Percentiles rank a stretch among this genome's conserved stretches.
phyloP scores from a whole-genome alignment of 2,113 vertebrate genomes.

The Pithys albifrons region DNA sequence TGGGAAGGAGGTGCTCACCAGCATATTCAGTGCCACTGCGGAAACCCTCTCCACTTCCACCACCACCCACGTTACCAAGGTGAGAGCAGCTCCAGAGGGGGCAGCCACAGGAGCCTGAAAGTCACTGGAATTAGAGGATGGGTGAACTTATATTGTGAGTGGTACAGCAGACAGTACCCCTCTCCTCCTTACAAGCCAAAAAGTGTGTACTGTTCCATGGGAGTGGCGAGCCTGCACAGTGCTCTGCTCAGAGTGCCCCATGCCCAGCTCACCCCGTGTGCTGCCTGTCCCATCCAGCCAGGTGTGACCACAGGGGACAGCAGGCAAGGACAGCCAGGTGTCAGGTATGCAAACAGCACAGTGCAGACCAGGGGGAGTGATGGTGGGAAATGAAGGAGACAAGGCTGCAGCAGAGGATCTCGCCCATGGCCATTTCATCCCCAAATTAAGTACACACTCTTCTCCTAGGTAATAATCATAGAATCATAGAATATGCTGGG shows the following conservation, averaged over 20 bases:
- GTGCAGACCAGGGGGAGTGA: background rate
- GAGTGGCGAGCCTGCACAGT: accelerated
- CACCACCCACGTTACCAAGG: slow-evolving; percentile 99
- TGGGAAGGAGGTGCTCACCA: slow-evolving; percentile 79
- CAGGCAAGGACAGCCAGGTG: background rate
- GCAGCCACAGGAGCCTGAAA: background rate
- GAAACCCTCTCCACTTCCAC: slow-evolving; percentile 96
- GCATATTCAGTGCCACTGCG: slow-evolving; percentile 81
- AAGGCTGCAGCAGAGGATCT: background rate
- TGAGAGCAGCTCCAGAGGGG: slow-evolving; percentile 59
- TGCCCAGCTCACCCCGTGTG: accelerated
- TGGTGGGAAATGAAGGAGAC: background rate
- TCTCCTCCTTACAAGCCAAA: background rate
- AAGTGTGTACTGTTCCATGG: background rate
- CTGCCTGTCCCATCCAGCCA: background rate
- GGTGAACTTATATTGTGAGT: background rate
- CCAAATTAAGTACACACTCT: background rate
- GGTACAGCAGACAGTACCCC: background rate
- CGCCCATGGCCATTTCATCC: background rate
- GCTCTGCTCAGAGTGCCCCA: no score
- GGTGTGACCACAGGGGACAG: background rate
- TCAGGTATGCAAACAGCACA: background rate
- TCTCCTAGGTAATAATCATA: background rate
- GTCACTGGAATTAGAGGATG: background rate
- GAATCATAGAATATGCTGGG: background rate